Evolutionary conservation across 2,797 vertebrate species (phyloP), one percentile per base, ranked within the genome.

Genomic region (Cetoscarus ocellatus): DNA sequence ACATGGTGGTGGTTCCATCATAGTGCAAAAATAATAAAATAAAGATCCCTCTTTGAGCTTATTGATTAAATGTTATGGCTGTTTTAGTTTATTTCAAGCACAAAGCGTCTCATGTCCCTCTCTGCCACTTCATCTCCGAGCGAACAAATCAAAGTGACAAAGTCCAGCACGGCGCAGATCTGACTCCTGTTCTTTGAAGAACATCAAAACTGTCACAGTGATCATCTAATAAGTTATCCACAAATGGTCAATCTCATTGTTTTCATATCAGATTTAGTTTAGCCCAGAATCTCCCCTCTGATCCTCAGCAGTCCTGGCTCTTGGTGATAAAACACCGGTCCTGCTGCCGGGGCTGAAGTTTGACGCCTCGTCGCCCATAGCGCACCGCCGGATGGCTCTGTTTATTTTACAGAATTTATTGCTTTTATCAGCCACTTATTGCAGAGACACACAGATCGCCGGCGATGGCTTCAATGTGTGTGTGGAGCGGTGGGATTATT

Each of bases 1-100:
- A 89, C 95, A 95, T 68, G 94, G 84, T 74, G 95, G 92, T 78
- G 96, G 91, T 88, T 98, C 97, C 97, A 98, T 98, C 92, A 92
- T 93, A 82, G 91, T 92, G 90, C 87, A 90, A 91, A 83, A 76
- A 79, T 51, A 42, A 54, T n/a, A 18, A 42, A 56, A 54, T 5
- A 58, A 79, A 80, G 38, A 78, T 75, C 53, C 84, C 69, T 62
- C 64, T 80, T 74, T 82, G 13, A 86, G 91, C 69, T 88, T 91
- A 79, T 77, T 75, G 71, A 69, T 58, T 69, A 64, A 76, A 87
- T 85, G 45, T 70, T 83, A 94, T 92, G 93, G 90, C 88, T 94
- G 82, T 91, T 63, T 80, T 83, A 61, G 69, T 72, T 82, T 84
- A 74, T 83, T 77, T 68, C 43, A 75, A 79, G 74, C 86, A 64